Percentiles rank a stretch among this genome's conserved stretches.
Evolutionary conservation across 2,797 vertebrate species (phyloP).

Genomic region (Scolopax bukidnonensis): DNA sequence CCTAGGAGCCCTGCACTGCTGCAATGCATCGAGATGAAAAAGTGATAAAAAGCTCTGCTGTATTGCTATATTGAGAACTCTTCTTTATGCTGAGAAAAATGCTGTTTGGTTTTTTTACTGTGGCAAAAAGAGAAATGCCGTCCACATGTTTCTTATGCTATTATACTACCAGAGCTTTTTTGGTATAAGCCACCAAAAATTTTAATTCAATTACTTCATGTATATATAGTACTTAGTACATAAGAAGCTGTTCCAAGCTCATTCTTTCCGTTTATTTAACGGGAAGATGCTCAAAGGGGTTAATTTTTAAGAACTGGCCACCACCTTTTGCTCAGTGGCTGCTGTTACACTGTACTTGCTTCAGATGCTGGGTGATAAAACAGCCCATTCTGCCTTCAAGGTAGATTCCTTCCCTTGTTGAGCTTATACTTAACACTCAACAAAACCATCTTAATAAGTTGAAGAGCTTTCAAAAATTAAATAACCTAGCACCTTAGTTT

Average conservation of each 20-base stretch:
- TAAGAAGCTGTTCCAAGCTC: neutral
- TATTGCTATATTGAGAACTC: rapidly evolving
- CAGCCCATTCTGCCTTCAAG: neutral
- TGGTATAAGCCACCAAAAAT: neutral
- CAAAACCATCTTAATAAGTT: neutral
- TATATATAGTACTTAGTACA: neutral
- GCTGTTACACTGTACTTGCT: neutral
- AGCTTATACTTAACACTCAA: neutral
- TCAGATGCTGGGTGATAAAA: neutral
- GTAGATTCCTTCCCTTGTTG: neutral
- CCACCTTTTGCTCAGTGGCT: neutral
- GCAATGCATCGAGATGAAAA: rapidly evolving
- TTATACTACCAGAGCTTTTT: neutral
- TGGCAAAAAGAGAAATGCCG: neutral
- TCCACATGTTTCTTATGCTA: neutral
- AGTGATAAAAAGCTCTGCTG: neutral
- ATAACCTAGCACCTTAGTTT: neutral
- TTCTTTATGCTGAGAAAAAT: neutral
- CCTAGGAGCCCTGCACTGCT: neutral
- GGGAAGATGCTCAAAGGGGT: neutral
- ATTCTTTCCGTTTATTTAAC: neutral
- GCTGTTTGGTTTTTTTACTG: neutral
- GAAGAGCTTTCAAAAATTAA: neutral
- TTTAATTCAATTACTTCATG: neutral
- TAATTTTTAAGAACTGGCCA: neutral